Evolutionary conservation across 2,888 invertebrate species (phyloP).

Genomic region (Meteorus cinctellus): DNA sequence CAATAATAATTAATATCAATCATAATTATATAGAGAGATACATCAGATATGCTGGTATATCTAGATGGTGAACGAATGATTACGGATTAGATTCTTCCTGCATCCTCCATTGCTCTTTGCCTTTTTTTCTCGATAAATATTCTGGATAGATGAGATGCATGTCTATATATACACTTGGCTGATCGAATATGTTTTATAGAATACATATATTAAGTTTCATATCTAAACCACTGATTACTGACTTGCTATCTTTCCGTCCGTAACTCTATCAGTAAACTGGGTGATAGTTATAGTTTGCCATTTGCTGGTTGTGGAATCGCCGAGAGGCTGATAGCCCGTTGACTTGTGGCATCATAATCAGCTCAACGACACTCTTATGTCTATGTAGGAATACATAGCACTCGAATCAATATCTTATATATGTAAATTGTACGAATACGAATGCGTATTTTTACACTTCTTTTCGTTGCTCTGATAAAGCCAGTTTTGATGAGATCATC

Average conservation of each 20-base stretch:
- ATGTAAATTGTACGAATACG: too few species aligned
- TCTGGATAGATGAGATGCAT: background rate
- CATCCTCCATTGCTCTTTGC: background rate
- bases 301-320: conserved; percentile 51
- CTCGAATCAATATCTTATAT: background rate
- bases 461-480: too few species aligned
- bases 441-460: too few species aligned
- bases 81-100: background rate
- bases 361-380: conserved; percentile 20
- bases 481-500: too few species aligned
- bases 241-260: conserved; percentile 46
- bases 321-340: conserved; percentile 54
- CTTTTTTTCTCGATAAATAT: background rate
- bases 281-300: conserved; percentile 45
- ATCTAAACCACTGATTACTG: conserved; percentile 43
- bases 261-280: conserved; percentile 53
- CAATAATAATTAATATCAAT: conserved; percentile 18
- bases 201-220: conserved; percentile 26
- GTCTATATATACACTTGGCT: background rate
- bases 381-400: conserved; percentile 3
- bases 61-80: background rate
- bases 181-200: background rate
- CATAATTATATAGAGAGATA: conserved; percentile 14
- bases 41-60: background rate
- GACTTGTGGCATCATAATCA: conserved; percentile 59